Evolutionary conservation across 2,113 vertebrate genomes (phyloP).

Genomic region (Plestiodon gilberti): DNA sequence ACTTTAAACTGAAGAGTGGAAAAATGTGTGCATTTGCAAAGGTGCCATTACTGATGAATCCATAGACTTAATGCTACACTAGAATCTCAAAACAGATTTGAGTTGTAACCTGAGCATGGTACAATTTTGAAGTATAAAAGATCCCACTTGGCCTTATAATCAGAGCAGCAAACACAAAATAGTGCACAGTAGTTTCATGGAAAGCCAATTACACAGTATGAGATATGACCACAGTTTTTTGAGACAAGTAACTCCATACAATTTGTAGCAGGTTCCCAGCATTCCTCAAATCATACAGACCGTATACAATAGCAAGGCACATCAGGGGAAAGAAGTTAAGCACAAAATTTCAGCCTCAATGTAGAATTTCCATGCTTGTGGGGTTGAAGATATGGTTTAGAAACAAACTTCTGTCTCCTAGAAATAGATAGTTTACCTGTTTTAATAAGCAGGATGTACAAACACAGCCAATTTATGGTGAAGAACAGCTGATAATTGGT

Average conservation of each 20-base stretch:
- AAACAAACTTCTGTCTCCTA: conserved; percentile 6
- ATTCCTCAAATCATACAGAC: neutral
- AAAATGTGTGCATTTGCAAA: neutral
- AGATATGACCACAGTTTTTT: conserved; percentile 4
- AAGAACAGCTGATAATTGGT: conserved; percentile 26
- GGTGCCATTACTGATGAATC: neutral
- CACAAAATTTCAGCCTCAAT: conserved; percentile 13
- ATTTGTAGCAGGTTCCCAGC: neutral
- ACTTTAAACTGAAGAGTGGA: neutral
- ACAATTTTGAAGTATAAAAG: neutral
- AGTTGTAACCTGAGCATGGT: neutral
- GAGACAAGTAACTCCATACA: conserved; percentile 13
- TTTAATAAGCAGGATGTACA: conserved; percentile 23
- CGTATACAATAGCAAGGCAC: neutral
- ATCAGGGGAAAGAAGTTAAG: neutral
- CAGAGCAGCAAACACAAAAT: neutral
- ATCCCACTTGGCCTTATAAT: neutral
- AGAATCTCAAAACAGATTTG: neutral
- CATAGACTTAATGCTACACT: neutral
- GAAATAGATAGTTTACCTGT: conserved; percentile 29
- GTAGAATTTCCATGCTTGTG: conserved; percentile 15
- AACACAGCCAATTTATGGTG: neutral
- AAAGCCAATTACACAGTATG: conserved; percentile 21
- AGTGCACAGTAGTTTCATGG: neutral
- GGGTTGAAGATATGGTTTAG: neutral